These are phyloP conservation scores for Anas bahamensis DNA, from an alignment of 2,797 vertebrate genomes.

Conservation along the genomic window DNA sequence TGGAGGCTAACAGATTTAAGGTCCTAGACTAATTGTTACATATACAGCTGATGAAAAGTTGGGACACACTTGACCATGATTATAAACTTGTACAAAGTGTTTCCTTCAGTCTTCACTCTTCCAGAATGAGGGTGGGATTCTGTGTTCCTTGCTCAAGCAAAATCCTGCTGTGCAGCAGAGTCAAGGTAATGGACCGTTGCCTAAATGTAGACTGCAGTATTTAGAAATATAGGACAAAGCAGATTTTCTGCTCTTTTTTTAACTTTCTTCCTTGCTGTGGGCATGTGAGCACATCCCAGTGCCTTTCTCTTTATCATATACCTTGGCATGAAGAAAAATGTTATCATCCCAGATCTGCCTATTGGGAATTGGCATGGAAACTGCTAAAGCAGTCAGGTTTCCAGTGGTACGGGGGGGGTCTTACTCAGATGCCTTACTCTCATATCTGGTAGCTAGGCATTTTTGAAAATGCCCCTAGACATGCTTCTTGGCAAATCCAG, in stretches of 20 bases:
- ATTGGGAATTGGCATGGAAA: neutral
- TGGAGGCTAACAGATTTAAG: neutral
- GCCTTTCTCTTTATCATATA: neutral
- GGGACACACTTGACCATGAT: neutral
- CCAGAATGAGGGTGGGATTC: neutral
- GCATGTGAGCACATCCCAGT: neutral
- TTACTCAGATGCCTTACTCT: neutral
- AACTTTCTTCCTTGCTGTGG: neutral
- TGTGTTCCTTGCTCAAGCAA: neutral
- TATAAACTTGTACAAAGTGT: neutral
- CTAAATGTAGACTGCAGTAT: neutral
- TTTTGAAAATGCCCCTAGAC: neutral
- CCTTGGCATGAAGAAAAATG: neutral
- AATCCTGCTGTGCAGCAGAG: slow-evolving; percentile 10
- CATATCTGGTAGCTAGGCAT: neutral
- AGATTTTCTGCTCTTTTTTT: slow-evolving; percentile 7
- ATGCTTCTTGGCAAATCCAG: neutral
- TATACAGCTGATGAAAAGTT: neutral
- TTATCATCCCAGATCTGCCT: neutral
- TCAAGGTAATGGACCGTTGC: slow-evolving; percentile 22
- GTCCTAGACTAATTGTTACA: neutral
- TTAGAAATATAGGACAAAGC: neutral
- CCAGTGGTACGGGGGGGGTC: neutral
- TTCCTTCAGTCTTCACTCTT: slow-evolving; percentile 12
- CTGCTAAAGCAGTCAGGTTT: neutral